Conservation (phyloP, 2,888 invertebrate species). For the Ligdia adustata region DNA sequence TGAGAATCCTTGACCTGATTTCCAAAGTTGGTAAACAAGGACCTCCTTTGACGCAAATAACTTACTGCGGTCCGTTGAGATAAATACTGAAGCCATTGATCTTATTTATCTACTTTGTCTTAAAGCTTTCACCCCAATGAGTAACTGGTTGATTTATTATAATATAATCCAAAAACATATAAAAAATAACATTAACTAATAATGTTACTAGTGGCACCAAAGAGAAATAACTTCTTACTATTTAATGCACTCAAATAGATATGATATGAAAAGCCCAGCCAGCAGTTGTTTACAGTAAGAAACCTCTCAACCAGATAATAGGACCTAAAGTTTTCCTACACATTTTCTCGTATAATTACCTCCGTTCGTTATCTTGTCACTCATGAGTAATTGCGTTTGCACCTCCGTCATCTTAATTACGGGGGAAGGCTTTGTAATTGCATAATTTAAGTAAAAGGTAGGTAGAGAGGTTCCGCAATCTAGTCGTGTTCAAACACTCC, state of each 20-base stretch:
- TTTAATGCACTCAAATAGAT: no score
- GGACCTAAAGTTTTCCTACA: constrained; percentile 3
- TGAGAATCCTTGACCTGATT: constrained; percentile 17
- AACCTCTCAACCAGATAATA: neutral
- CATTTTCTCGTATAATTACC: constrained; percentile 15
- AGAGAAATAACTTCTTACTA: no score
- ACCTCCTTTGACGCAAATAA: constrained; percentile 7
- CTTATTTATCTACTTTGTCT: constrained; percentile 8
- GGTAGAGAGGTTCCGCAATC: constrained; percentile 6
- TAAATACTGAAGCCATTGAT: constrained; percentile 6
- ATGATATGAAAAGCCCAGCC: no score
- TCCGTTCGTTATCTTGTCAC: constrained; percentile 20
- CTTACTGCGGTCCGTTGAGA: constrained; percentile 13
- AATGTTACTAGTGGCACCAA: no score
- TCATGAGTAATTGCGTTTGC: constrained; percentile 21
- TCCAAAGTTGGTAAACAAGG: constrained; percentile 13
- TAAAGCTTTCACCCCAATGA: neutral
- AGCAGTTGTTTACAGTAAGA: neutral
- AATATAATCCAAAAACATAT: no score
- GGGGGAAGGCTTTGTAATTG: constrained; percentile 17
- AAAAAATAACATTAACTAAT: no score
- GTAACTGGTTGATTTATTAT: no score
- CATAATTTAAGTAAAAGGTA: constrained; percentile 7
- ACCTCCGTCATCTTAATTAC: constrained; percentile 23
- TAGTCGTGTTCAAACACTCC: constrained; percentile 16